Conservation (phyloP, 2,113 vertebrate genomes). For the Anthoscopus minutus region DNA sequence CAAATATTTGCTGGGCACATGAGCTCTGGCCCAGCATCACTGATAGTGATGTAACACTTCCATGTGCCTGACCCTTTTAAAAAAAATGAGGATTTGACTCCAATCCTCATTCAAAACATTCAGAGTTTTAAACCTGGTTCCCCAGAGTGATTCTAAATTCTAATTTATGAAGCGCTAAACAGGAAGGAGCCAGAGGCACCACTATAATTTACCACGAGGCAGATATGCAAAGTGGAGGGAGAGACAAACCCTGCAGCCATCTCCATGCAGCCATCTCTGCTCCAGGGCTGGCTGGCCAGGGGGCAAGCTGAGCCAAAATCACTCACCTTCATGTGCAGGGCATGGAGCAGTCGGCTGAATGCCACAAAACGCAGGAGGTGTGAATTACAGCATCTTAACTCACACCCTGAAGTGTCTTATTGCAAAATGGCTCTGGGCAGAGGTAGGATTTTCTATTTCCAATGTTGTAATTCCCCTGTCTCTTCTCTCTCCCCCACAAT, state of each 20-base stretch:
- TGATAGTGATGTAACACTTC: not conserved
- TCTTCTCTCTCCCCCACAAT: not conserved
- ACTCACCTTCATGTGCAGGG: not conserved
- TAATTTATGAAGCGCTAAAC: not conserved
- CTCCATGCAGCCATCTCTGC: not conserved
- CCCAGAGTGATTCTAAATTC: not conserved
- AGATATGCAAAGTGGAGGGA: not conserved
- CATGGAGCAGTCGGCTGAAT: not conserved
- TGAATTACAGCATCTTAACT: slow-evolving; percentile 47
- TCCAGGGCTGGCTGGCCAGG: not conserved
- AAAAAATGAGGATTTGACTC: not conserved
- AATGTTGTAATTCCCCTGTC: not conserved
- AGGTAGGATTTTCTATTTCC: not conserved
- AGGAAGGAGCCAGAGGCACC: not conserved
- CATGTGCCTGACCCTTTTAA: not conserved
- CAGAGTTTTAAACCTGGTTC: not conserved
- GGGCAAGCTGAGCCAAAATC: not conserved
- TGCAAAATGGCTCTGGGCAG: not conserved
- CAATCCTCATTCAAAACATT: not conserved
- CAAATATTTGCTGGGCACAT: not conserved
- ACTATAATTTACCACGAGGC: not conserved
- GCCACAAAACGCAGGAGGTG: not conserved
- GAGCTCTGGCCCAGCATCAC: not conserved
- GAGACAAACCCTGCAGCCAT: not conserved
- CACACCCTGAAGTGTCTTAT: not conserved